Conservation (phyloP, 2,888 invertebrate genomes). For the Himalopsyche tibetana region DNA sequence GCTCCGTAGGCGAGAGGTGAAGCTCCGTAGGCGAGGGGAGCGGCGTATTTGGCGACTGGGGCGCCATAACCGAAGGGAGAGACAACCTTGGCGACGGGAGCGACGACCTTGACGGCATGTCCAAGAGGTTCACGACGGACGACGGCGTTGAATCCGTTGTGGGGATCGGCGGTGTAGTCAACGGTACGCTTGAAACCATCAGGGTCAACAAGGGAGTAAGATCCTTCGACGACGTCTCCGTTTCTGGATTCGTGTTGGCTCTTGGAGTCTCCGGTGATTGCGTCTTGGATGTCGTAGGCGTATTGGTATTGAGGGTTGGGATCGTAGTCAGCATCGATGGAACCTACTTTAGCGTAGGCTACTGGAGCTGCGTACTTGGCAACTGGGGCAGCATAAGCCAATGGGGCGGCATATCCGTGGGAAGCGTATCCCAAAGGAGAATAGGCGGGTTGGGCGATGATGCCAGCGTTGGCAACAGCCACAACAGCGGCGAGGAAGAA, state of each 20-base stretch:
- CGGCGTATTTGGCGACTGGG: constrained; percentile 65
- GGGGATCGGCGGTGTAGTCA: constrained; percentile 74
- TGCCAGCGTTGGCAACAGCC: constrained; percentile 70
- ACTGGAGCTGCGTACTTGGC: constrained; percentile 60
- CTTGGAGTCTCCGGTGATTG: constrained; percentile 79
- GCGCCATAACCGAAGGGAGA: constrained; percentile 69
- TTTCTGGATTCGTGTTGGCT: constrained; percentile 72
- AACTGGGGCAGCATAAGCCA: constrained; percentile 78
- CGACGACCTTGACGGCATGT: constrained; percentile 67
- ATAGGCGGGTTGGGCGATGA: constrained; percentile 64
- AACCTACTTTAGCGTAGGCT: constrained; percentile 54
- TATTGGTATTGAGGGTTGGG: constrained; percentile 82
- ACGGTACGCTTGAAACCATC: constrained; percentile 71
- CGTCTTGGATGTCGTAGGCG: constrained; percentile 83
- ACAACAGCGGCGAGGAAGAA: constrained; percentile 69
- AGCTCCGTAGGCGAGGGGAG: constrained; percentile 69
- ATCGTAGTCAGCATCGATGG: constrained; percentile 76
- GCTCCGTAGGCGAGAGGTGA: constrained; percentile 69
- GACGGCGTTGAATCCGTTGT: constrained; percentile 75
- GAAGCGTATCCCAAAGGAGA: constrained; percentile 61
- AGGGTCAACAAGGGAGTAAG: constrained; percentile 71
- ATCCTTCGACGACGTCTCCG: constrained; percentile 71
- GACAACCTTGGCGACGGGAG: constrained; percentile 68
- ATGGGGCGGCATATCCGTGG: constrained; percentile 74
- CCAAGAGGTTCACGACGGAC: constrained; percentile 71